Conservation (phyloP, 2,888 invertebrate genomes). For the Troides helena region DNA sequence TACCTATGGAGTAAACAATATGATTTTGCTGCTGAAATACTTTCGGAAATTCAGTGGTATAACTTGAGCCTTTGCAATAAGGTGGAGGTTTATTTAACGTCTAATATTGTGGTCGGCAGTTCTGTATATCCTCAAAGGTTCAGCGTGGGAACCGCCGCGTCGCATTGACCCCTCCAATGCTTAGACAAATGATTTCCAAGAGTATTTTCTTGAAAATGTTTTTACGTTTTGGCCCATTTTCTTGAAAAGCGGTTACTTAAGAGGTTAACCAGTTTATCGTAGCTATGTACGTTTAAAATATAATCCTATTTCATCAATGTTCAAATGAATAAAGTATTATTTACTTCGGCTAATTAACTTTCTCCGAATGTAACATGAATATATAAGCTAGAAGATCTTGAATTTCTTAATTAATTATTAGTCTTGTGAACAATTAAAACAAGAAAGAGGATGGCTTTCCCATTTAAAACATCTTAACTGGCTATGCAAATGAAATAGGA, state of each 20-base stretch:
- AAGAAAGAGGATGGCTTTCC: too few species aligned
- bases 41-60: constrained; percentile 4
- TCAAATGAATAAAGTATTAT: too few species aligned
- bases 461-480: too few species aligned
- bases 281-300: constrained; percentile 4
- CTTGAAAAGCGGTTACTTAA: constrained; percentile 29
- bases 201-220: constrained; percentile 65
- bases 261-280: constrained; percentile 24
- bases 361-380: too few species aligned
- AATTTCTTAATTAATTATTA: too few species aligned
- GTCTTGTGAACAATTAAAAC: too few species aligned
- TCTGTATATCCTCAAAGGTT: constrained; percentile 48
- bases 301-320: neutral
- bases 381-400: too few species aligned
- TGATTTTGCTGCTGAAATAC: constrained; percentile 33
- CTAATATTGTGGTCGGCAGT: constrained; percentile 29
- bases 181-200: constrained; percentile 72
- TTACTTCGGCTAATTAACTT: too few species aligned
- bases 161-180: constrained; percentile 71
- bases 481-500: too few species aligned
- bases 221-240: constrained; percentile 47
- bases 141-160: constrained; percentile 71
- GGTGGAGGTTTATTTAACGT: constrained; percentile 33
- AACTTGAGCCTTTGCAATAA: constrained; percentile 36
- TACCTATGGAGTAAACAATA: constrained; percentile 55